Evolutionary conservation across 2,113 vertebrate genomes (phyloP), one percentile per base, ranked within the genome.

Genomic region (Forbesichthys papilliferus): DNA sequence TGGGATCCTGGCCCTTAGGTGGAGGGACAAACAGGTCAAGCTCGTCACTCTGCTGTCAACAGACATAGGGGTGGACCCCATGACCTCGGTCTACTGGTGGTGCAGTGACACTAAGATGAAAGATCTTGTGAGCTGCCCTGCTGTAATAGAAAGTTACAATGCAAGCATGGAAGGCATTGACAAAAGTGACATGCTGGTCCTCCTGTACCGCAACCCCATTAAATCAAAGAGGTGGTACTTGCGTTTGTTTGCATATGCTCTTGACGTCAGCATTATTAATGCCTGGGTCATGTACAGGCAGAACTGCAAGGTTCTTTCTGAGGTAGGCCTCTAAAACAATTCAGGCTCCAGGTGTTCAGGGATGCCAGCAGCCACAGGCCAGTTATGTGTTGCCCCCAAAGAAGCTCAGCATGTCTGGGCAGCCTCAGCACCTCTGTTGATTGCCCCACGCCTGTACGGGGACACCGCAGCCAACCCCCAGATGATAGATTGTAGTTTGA

Each of bases 151-250:
- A 14, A 74, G 59, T 0, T 74, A 54, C 9, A 60, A 60, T 68
- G 42, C 60, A n/a, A 75, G 57, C 61, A 59, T 65, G 36, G 55
- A 11, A 1, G 71, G 36, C 11, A 61, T 53, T 61, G 64, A 73
- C 1, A 61, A 73, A 34, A 54, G 64, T 34, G 34, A 78, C 42
- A 65, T 56, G 56, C 3, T 69, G 61, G 16, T 65, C 6, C 70
- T 56, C 42, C 65, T 69, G 13, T 72, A 66, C 48, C 11, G 34
- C 13, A 47, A 42, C 57, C 57, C 63, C 62, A 47, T 27, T 58
- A 74, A 34, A 6, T 48, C 64, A 18, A 78, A 64, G 34, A 65
- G 52, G 61, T 4, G 78, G 56, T 72, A 61, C 34, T 3, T 71
- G 73, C 9, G 9, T 0, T 2, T 79, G 11, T 68, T 64, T 70